Evolutionary conservation across 2,113 vertebrate genomes (phyloP), one percentile per base, ranked within the genome.

Genomic region (Neopipo cinnamomea): DNA sequence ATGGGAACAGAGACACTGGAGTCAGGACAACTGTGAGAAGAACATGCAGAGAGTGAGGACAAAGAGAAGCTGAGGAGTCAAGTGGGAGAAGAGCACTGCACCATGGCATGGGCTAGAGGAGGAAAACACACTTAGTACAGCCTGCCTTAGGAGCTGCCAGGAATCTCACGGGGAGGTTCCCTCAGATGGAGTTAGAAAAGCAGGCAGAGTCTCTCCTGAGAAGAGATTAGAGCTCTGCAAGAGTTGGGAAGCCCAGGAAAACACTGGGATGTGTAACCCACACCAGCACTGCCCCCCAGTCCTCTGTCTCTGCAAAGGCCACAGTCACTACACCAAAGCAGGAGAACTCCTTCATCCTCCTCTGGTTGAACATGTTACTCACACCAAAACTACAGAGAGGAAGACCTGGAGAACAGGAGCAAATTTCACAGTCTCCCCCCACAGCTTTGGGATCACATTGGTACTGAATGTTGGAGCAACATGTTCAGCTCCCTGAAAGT

Each of bases 321-420:
- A 56, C 19, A 56, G 22, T 42, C 31, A 11, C 31, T 47, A 20
- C 15, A 15, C 47, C 28, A 70, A 49, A 68, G 47, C 47, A 75
- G 8, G n/a, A n/a, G n/a, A 62, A 33, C 33, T 49, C 55, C 35
- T 58, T 35, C 49, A 50, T 37, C 49, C 42, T 56, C 39, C 31
- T 24, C 62, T 30, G 21, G 31, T n/a, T 72, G 30, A 42, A 67
- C 15, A 15, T 0, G 0, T 28, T 42, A 61, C 2, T 2, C 35
- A 49, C 20, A 33, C 31, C 35, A 68, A 39, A 39, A 27, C 22
- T 66, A 24, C 1, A 1, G 39, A 42, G 46, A 8, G 33, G 20
- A 49, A 84, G n/a, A 65, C 8, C 19, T 63, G 33, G 31, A 30
- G 20, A 14, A 30, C 3, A 50, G 50, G n/a, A 59, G 30, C 22